Conservation (phyloP, 2,797 vertebrate genomes). For the Halcyon chelicuti region DNA sequence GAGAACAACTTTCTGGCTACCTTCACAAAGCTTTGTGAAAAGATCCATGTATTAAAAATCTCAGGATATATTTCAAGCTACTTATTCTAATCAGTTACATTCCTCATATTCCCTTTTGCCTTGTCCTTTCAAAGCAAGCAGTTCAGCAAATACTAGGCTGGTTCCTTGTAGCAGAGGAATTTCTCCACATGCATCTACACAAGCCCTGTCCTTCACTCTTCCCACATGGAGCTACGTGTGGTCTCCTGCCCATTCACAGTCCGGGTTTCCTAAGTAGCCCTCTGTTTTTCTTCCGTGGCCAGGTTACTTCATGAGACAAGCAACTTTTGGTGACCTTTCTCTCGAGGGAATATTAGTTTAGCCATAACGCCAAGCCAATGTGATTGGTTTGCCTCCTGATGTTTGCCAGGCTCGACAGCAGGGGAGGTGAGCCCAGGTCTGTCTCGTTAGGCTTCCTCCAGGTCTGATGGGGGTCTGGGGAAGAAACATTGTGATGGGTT, state of each 20-base stretch:
- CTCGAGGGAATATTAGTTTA: neutral
- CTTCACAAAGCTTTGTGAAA: neutral
- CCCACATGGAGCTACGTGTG: accelerated
- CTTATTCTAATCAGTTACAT: neutral
- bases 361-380: accelerated
- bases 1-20: neutral
- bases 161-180: neutral
- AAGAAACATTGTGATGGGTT: neutral
- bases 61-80: neutral
- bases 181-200: neutral
- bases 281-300: neutral
- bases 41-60: neutral
- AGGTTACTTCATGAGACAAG: neutral
- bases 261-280: neutral
- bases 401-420: neutral
- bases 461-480: neutral
- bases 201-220: neutral
- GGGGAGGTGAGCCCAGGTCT: neutral
- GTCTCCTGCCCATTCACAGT: neutral
- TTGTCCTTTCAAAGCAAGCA: neutral
- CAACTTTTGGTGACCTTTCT: neutral
- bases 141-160: neutral
- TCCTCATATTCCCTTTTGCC: neutral
- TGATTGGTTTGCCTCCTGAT: neutral
- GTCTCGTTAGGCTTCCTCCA: neutral